Base-by-base conservation (phyloP, 2,797 vertebrate genomes). In the Sebastes vulpes region DNA sequence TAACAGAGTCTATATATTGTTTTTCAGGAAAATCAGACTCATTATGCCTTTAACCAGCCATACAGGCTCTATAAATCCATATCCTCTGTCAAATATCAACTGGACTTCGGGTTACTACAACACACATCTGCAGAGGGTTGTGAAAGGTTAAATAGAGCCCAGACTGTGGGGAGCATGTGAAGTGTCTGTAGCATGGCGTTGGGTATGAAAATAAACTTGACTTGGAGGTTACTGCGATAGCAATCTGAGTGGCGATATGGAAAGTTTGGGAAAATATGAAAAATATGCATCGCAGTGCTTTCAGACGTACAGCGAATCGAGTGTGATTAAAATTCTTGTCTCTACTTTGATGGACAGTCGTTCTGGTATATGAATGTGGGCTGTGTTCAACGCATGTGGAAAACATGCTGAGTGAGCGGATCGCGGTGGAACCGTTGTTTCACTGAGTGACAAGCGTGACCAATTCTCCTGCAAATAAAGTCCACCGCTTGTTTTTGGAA, bases 131-230 rank as follows among this genome's bases (percentile, higher is more conserved):
- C 56, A 10, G 68, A n/a, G 6, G 16, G 12, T 72, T 81, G 25
- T 9, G 52, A 65, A 38, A 46, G n/a, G 2, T 16, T 23, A 8
- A 58, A 65, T 9, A 25, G 57, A 1, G 1, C 53, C 48, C 38
- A 53, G 54, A 14, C 28, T 12, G 20, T 52, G 28, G 53, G 12
- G 54, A 26, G 26, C 69, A 21, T 32, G 68, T 63, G 18, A 64
- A 61, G 23, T 53, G 46, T 61, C 48, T 61, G 12, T 7, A 75
- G 23, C 11, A 1, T 4, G 28, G 46, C 32, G 7, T 56, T 7
- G 7, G 23, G 21, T 53, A 73, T 28, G 58, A 83, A 86, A 86
- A 83, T 35, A 85, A 73, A 83, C 78, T 0, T 1, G 64, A 75
- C 77, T 52, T 52, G 35, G 48, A 63, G 74, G 66, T 75, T 21